phyloP scores from a whole-genome alignment of 2,888 invertebrate genomes.

The Netelia virgata region DNA sequence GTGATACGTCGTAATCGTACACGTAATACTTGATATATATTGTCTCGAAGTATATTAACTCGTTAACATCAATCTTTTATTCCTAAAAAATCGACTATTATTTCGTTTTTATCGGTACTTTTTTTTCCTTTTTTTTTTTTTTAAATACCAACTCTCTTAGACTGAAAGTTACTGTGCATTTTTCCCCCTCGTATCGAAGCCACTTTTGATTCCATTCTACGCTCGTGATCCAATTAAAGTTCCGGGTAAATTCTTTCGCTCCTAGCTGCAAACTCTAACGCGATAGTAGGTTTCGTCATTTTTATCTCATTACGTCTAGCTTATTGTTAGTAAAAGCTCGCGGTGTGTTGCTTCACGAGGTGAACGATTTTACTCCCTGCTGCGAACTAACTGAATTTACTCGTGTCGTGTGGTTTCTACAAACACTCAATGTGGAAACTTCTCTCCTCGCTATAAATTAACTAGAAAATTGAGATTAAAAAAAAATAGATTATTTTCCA shows the following conservation, averaged over 20 bases:
- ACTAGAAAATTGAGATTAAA: slow-evolving; percentile 18
- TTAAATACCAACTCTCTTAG: not conserved
- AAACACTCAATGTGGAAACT: slow-evolving; percentile 43
- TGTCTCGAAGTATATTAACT: too few species aligned
- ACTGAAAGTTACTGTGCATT: not conserved
- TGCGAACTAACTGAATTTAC: slow-evolving; percentile 28
- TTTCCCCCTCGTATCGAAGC: not conserved
- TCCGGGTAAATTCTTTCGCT: not conserved
- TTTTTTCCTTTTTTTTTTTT: not conserved
- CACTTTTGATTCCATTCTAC: not conserved
- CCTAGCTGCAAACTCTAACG: too few species aligned
- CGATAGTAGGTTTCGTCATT: not conserved
- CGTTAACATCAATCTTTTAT: too few species aligned
- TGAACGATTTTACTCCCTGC: not conserved
- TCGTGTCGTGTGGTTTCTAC: slow-evolving; percentile 29
- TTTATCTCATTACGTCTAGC: not conserved
- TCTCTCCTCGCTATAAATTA: slow-evolving; percentile 4
- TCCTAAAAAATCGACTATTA: too few species aligned
- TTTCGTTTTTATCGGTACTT: too few species aligned
- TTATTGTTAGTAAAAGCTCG: not conserved
- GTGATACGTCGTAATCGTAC: not conserved
- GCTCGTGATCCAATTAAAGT: not conserved
- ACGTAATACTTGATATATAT: too few species aligned
- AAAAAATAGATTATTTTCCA: not conserved
- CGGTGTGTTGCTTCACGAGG: not conserved